Base-by-base conservation (phyloP, 1,140 invertebrate species). In the Drosophila punjabiensis region DNA sequence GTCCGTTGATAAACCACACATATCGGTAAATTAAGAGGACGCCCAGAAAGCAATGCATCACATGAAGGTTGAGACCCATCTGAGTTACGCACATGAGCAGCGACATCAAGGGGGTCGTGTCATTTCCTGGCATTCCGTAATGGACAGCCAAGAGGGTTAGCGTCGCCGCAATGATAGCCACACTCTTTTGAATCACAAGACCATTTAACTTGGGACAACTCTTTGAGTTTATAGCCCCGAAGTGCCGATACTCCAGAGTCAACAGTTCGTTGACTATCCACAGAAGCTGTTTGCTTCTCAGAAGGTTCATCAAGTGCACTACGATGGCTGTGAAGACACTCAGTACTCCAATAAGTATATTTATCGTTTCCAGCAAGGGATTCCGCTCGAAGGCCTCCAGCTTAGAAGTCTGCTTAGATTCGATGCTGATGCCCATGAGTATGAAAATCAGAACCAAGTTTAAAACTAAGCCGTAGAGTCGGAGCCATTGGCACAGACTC, bases 1-100 rank as follows among this genome's bases (percentile, higher is more conserved):
- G 20, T 10, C 37, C 45, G 24, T 87, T 87, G 3, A 87, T 58
- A 0, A 74, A 24, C 83, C 83, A 87, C 0, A 80, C 10, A 24
- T 47, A 66, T 1, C 83, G 70, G 52, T 87, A 87, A 30, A 80
- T 76, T 1, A 37, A 32, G 1, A 82, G 28, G 0, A 82, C n/a
- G 0, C 48, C 63, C n/a, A 87, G 5, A 39, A 61, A 53, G 20
- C 55, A 82, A 7, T 88, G 84, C 63, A 75, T 70, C 1, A 59
- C 20, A 9, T 48, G 24, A 3, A 79, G 24, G 8, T 52, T 28
- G 8, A 47, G 8, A 2, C 11, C n/a, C 18, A 79, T 2, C 16
- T 43, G 41, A 0, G 33, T 32, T 4, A 79, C 7, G 28, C 43
- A 39, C n/a, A 60, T 24, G 1, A 55, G 11, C 4, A 63, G 0